A percentile compares a stretch with the other conserved stretches of the same genome.
Evolutionary conservation across 1,140 invertebrate species (phyloP).

Genomic region (Araneus ventricosus): DNA sequence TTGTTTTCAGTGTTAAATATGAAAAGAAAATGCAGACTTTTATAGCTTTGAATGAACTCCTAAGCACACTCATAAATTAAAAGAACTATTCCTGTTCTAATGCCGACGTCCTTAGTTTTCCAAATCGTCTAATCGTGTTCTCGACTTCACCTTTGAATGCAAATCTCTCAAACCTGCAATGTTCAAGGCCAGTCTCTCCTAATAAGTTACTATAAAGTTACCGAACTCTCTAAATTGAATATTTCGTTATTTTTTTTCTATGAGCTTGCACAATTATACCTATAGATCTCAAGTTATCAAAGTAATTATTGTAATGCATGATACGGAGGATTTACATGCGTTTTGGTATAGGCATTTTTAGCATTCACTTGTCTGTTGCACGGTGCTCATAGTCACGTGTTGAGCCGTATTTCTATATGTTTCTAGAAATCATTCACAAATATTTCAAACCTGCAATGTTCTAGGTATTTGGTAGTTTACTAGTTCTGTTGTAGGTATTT

Average conservation of each 20-base stretch:
- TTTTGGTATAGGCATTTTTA: neutral
- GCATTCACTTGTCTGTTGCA: neutral
- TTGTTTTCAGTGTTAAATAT: neutral
- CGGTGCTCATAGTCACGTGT: no score
- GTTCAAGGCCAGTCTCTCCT: neutral
- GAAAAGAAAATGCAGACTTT: slow-evolving; percentile 12
- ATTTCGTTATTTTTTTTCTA: no score
- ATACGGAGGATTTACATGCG: no score
- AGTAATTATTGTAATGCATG: no score
- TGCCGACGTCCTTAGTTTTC: neutral
- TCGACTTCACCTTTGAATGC: neutral
- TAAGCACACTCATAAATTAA: neutral
- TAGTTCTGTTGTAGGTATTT: no score
- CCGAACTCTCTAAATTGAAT: neutral
- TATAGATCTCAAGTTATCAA: no score
- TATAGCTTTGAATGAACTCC: neutral
- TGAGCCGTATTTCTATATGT: no score
- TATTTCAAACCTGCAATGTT: no score
- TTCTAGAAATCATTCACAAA: no score
- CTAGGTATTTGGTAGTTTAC: no score
- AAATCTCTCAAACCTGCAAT: neutral
- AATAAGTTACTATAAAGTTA: neutral
- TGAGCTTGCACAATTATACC: no score
- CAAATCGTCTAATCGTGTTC: neutral
- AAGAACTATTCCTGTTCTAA: neutral